Conservation (phyloP, 1,140 invertebrate genomes). For the Lepidurus apus region DNA sequence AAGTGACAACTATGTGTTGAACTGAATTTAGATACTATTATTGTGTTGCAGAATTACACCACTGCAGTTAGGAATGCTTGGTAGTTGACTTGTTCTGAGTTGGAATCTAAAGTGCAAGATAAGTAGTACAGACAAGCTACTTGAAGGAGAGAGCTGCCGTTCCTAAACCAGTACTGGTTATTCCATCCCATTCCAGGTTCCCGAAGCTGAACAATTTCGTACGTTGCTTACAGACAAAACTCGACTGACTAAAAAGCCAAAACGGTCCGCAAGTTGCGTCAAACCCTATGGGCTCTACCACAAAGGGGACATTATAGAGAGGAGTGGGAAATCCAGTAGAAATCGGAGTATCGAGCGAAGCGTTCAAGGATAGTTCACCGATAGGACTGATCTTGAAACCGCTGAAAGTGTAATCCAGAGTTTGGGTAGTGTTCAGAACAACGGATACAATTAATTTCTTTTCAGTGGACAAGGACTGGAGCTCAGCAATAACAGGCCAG, state of each 20-base stretch:
- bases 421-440: background rate
- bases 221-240: background rate
- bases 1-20: too few relatives aligned
- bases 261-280: background rate
- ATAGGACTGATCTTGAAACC: background rate
- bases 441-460: background rate
- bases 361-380: background rate
- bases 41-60: too few relatives aligned
- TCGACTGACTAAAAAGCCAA: background rate
- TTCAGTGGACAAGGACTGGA: background rate
- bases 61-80: too few relatives aligned
- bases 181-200: background rate
- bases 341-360: background rate
- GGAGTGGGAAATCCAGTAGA: background rate
- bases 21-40: too few relatives aligned
- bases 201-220: background rate
- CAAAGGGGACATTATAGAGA: background rate
- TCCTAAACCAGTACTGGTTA: background rate
- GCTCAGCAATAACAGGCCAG: background rate
- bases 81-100: too few relatives aligned
- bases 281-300: background rate
- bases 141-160: too few relatives aligned
- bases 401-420: background rate
- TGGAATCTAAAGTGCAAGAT: too few relatives aligned
- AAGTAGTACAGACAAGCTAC: too few relatives aligned